These are phyloP conservation scores for Cyprinodon tularosa DNA, from an alignment of 2,113 vertebrate genomes.

Conservation along the genomic window DNA sequence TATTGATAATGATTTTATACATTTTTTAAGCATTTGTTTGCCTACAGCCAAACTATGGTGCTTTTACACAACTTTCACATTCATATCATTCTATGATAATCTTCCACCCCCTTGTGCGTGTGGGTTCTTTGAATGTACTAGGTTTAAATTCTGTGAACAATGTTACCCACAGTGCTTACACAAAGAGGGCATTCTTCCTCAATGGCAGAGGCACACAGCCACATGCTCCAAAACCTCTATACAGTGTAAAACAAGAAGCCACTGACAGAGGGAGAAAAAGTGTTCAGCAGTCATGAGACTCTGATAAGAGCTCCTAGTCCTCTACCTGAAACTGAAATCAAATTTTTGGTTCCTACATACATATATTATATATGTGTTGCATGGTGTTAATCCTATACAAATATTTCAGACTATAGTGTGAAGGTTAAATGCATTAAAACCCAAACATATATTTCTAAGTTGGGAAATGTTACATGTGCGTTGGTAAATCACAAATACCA, in stretches of 20 bases:
- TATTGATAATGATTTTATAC: not conserved
- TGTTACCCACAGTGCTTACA: conserved; percentile 35
- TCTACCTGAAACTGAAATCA: conserved; percentile 27
- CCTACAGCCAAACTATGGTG: too few species aligned
- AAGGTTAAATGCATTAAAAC: not conserved
- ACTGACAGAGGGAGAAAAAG: conserved; percentile 42
- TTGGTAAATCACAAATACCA: not conserved
- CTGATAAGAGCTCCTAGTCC: conserved; percentile 11
- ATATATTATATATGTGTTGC: not conserved
- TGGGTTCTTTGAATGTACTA: not conserved
- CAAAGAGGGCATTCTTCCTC: conserved; percentile 63
- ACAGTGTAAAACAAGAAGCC: conserved; percentile 47
- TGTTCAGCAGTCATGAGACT: conserved; percentile 50
- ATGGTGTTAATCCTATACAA: not conserved
- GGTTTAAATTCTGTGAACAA: not conserved
- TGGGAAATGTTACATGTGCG: not conserved
- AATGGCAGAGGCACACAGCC: conserved; percentile 23
- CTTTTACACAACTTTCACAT: not conserved
- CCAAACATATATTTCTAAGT: not conserved
- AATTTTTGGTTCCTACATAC: not conserved
- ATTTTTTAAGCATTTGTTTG: not conserved
- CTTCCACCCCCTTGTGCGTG: not conserved
- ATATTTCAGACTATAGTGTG: not conserved
- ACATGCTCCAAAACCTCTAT: conserved; percentile 58
- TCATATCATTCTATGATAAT: not conserved